A percentile compares a stretch with the other conserved stretches of the same genome.
Evolutionary conservation across 2,888 invertebrate species (phyloP).

Genomic region (Eupithecia exiguata): DNA sequence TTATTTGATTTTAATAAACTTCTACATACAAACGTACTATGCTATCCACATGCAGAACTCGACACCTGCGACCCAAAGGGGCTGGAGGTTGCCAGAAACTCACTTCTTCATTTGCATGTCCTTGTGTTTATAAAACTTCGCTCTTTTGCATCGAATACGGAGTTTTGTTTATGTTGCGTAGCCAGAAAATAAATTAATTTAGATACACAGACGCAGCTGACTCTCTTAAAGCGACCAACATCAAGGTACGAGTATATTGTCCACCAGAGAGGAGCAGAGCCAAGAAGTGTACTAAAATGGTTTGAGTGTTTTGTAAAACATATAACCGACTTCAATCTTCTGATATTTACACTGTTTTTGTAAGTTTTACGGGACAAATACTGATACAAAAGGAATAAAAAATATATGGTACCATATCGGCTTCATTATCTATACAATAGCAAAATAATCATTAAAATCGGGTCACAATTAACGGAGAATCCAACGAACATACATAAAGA

Average conservation of each 20-base stretch:
- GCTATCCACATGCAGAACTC: background rate
- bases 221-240: background rate
- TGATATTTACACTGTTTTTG: too few species aligned
- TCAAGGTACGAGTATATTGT: background rate
- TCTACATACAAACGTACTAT: background rate
- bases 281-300: background rate
- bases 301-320: too few species aligned
- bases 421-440: too few species aligned
- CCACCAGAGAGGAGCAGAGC: background rate
- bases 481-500: too few species aligned
- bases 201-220: background rate
- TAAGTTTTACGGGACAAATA: too few species aligned
- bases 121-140: constrained; percentile 11
- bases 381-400: too few species aligned
- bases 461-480: too few species aligned
- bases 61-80: constrained; percentile 7
- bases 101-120: background rate
- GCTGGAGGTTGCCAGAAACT: constrained; percentile 9
- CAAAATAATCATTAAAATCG: too few species aligned
- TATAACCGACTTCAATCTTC: too few species aligned
- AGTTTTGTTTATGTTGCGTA: constrained; percentile 8
- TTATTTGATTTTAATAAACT: background rate
- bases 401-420: too few species aligned
- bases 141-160: constrained; percentile 11
- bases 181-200: background rate